Evolutionary conservation across 2,797 vertebrate genomes (phyloP), one percentile per base, ranked within the genome.

Genomic region (Thunnus albacares): DNA sequence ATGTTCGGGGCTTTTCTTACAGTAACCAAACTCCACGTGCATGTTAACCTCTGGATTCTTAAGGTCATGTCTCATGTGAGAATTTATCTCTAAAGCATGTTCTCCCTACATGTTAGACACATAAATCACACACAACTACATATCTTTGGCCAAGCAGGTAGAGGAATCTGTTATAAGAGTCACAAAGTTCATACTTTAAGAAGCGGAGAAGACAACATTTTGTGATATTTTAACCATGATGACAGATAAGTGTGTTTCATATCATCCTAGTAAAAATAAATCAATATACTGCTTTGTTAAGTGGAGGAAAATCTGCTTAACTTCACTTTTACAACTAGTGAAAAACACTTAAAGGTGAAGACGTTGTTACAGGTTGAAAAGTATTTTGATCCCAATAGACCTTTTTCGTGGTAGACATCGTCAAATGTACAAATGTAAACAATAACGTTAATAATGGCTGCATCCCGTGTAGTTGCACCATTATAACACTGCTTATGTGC

Each of bases 51-150:
- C 24, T 17, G 43, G 38, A 75, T 47, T 56, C 33, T 49, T 59
- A n/a, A 62, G 68, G 75, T 80, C 66, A 24, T 3, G 5, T 45
- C 38, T 63, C 66, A 60, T 3, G 49, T 61, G 52, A 38, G 14
- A 20, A 47, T 26, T 28, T 22, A 17, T 20, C 57, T 35, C 14
- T 17, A 18, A 68, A 55, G 26, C 13, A 20, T 15, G 8, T 24
- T 65, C 47, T 12, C 0, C 35, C 8, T 15, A 0, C n/a, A 5
- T 5, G 11, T 35, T 3, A 64, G 26, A 30, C 45, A 11, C 14
- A 12, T 30, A 6, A 72, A 72, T 30, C n/a, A 51, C 6, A 30
- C 41, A 30, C 30, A 47, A 0, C 3, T 24, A 51, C 53, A 30
- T 22, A 18, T 43, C 20, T 20, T 14, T 11, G 22, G 5, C 35